Base-by-base conservation (phyloP, 2,113 vertebrate species). In the Machaerirhynchus nigripectus region DNA sequence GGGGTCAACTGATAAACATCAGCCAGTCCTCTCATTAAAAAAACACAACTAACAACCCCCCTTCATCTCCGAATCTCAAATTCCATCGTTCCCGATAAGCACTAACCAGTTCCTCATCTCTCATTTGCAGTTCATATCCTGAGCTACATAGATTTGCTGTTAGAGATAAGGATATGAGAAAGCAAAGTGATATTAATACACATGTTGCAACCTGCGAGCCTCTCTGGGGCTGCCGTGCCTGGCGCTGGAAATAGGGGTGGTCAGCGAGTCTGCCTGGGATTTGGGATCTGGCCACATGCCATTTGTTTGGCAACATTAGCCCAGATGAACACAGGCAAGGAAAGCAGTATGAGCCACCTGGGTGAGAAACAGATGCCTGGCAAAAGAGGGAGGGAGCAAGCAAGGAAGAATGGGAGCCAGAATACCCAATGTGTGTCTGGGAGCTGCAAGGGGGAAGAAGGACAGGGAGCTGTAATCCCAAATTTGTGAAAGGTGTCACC, bases 1-100 rank as follows among this genome's bases (percentile, higher is more conserved):
- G 63, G 44, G 94, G 93, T 96, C 95, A 90, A 61, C 44, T 89
- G 96, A 96, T 96, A 96, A 91, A 83, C n/a, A 96, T 96, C 93
- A 97, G 70, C 69, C 55, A 80, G 71, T 90, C 85, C 86, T 92
- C 78, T 90, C 83, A 80, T 86, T 73, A 65, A 90, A 91, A 92
- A 90, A 56, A 33, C 49, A 42, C 59, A 68, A 65, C 49, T 24
- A 82, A 46, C 53, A 55, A 30, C 5, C 31, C 23, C 46, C 60
- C 89, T 93, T 91, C 89, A 87, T 75, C 91, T 93, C 82, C 2
- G 22, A 69, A 95, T 94, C 94, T 93, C 74, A 95, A 95, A 96
- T 95, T 91, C 94, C 91, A 82, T 95, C 65, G 1, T 44, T 94
- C 56, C 69, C 1, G 74, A 91, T 96, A 95, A 93, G 89, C 77